These are phyloP conservation scores for Rhea americana DNA, from an alignment of 2,113 vertebrate species.

Conservation along the genomic window DNA sequence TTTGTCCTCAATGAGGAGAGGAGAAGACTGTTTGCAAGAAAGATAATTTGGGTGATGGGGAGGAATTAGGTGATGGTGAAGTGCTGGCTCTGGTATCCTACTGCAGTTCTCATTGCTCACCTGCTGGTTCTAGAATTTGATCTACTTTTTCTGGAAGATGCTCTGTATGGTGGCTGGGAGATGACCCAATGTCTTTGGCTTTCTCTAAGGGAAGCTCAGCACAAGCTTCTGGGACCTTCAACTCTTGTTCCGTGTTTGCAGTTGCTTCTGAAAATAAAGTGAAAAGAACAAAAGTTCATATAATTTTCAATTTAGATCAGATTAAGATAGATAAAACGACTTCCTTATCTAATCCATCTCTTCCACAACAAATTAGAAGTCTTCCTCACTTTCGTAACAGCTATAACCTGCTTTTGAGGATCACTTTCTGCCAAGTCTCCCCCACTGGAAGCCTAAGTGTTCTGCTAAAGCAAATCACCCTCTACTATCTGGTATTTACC, in stretches of 20 bases:
- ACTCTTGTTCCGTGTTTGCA: neutral
- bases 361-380: neutral
- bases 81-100: neutral
- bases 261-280: neutral
- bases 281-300: neutral
- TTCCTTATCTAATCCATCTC: fast-evolving
- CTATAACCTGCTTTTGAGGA: neutral
- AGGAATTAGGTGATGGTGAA: fast-evolving
- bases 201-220: neutral
- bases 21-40: fast-evolving
- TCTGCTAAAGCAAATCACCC: neutral
- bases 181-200: neutral
- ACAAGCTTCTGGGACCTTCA: neutral
- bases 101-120: neutral
- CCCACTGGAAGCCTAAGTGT: neutral
- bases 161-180: neutral
- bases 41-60: neutral
- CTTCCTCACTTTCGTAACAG: neutral
- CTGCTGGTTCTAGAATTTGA: neutral
- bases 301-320: neutral
- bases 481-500: too few relatives aligned
- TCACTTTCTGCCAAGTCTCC: neutral
- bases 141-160: fast-evolving
- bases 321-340: neutral
- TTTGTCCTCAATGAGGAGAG: neutral